Base-by-base conservation (phyloP, 2,797 vertebrate species). In the Selene dorsalis region DNA sequence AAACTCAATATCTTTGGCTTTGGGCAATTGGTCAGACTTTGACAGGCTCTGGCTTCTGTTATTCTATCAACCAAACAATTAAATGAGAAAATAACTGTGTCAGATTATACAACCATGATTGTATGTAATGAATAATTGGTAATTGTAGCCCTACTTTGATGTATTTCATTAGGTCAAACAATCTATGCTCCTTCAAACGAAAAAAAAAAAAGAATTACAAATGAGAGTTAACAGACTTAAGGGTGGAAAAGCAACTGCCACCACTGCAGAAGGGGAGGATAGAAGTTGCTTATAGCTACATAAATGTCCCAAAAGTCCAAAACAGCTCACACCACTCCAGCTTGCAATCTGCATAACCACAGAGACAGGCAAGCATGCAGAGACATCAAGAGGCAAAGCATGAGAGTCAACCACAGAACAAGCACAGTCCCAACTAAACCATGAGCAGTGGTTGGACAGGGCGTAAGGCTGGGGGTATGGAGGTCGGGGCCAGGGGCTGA, bases 401-500 rank as follows among this genome's bases (percentile, higher is more conserved):
- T 57, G 83, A 82, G 74, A 71, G 73, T 77, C 79, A 77, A 87
- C 87, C 85, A 87, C 83, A 87, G 73, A 85, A 80, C 85, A 87
- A 79, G 89, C 87, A 89, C 80, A 87, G 79, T 72, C 82, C 79
- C 76, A 82, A 87, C 80, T 43, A 70, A 87, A 91, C 82, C 80
- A 60, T 62, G 75, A 88, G 79, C 84, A 80, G 89, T 69, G 75
- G 87, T 77, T 61, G 77, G 76, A 67, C 60, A 41, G 81, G 67
- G 90, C 63, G 75, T 72, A 84, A 77, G 87, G 87, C 64, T 87
- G 87, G 87, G 75, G 85, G 65, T 17, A 57, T 63, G 79, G 76
- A 79, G 82, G 91, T 84, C 71, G 70, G 84, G 85, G 87, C 79
- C 88, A 86, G 82, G 94, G 92, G 95, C 96, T 97, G 96, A 99